Conservation (phyloP, 2,113 vertebrate genomes). For the Syrmaticus mikado region DNA sequence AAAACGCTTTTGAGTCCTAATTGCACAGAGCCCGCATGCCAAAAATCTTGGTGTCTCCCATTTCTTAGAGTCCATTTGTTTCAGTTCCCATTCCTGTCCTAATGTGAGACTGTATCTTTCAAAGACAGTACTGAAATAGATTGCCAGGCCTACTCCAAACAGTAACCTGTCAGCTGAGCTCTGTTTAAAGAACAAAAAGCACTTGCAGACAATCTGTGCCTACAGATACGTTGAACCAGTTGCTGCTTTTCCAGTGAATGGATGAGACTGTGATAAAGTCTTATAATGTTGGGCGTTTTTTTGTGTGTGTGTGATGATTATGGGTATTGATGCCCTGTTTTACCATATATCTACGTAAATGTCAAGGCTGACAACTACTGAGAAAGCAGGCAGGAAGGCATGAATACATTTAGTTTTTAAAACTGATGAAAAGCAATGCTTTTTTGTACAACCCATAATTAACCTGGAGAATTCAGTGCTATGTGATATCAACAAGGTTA, state of each 20-base stretch:
- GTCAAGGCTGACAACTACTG: neutral
- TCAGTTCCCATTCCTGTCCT: constrained; percentile 1
- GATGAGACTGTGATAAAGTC: neutral
- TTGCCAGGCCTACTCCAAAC: constrained; percentile 1
- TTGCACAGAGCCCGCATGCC: neutral
- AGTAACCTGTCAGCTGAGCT: constrained; percentile 44
- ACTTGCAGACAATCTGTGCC: constrained; percentile 28
- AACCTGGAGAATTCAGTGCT: neutral
- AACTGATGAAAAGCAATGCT: neutral
- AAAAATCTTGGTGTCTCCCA: neutral
- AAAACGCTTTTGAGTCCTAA: neutral
- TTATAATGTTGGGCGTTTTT: neutral
- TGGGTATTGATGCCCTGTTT: neutral
- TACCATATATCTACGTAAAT: neutral
- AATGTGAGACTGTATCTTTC: neutral
- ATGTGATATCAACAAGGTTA: neutral
- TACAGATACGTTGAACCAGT: neutral
- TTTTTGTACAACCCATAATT: neutral
- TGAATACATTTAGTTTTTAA: neutral
- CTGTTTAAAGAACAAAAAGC: constrained; percentile 36
- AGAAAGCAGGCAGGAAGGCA: neutral
- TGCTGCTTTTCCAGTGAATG: constrained; percentile 30
- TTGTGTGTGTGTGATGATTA: neutral
- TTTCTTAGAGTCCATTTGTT: neutral
- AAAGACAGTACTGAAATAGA: neutral